Base-by-base conservation (phyloP, 2,113 vertebrate species). In the Hippocampus abdominalis region DNA sequence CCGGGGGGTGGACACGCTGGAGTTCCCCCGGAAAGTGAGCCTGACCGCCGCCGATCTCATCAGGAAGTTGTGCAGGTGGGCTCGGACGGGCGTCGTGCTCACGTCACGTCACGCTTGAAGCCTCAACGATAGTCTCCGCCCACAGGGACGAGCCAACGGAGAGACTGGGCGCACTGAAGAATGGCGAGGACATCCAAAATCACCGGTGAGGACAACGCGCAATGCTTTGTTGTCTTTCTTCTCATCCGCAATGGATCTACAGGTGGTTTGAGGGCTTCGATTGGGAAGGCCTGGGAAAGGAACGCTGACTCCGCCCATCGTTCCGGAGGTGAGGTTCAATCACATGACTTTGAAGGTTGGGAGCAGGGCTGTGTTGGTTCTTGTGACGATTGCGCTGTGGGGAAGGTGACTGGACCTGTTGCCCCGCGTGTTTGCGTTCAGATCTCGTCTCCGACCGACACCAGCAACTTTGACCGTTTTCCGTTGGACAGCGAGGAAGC, bases 201-300 rank as follows among this genome's bases (percentile, higher is more conserved):
- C 96, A 99, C 95, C 98, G 98, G 97, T 98, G 90, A 94, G 96
- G 92, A 7, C 32, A 3, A 20, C 1, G 15, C 0, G 32, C 64
- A 1, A 16, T 15, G 15, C 46, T 15, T 16, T 5, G 9, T 12
- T 1, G 42, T 0, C 23, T 7, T 61, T 36, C 16, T 36, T 15
- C 25, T 8, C 27, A 11, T 32, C 25, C 10, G 11, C 23, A 10
- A 29, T 15, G 11, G 12, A 32, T 60, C 1, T 27, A 11, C 12
- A 99, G 96, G 81, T 99, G 97, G 97, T 99, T 98, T 79, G 96
- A 99, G 88, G 96, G 95, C 77, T 99, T 99, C 92, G 98, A 98
- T 82, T 99, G 97, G 96, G 96, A 98, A 86, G 97, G 97, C 39
- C 90, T 99, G 49, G 94, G 82, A 97, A 98, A 91, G 95, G 95